Conservation (phyloP, 2,888 invertebrate genomes). For the Chymomyza amoena region DNA sequence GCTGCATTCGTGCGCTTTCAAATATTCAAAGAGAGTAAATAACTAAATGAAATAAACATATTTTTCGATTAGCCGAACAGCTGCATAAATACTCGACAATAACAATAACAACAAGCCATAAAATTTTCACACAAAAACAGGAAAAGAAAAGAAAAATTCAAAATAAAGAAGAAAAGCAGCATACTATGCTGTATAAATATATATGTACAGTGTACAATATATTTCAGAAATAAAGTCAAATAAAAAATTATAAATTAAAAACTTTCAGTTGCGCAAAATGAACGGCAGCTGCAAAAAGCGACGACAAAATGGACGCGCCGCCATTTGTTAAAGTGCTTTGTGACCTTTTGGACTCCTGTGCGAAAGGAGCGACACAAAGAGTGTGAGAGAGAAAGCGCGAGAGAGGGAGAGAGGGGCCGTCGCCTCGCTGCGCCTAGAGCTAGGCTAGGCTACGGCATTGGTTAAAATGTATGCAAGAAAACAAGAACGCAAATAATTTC, state of each 20-base stretch:
- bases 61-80: slow-evolving; percentile 33
- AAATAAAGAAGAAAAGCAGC: no score
- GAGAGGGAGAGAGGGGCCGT: background rate
- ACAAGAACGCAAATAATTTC: slow-evolving; percentile 59
- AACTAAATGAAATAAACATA: background rate
- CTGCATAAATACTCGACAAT: slow-evolving; percentile 22
- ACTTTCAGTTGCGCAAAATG: slow-evolving; percentile 10
- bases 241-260: background rate
- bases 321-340: background rate
- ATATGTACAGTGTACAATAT: slow-evolving; percentile 16
- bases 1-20: background rate
- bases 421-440: background rate
- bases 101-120: background rate
- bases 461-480: slow-evolving; percentile 23
- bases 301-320: background rate
- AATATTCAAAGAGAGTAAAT: background rate
- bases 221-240: slow-evolving; percentile 11
- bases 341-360: background rate
- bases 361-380: no score
- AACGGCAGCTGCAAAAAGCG: slow-evolving; percentile 4
- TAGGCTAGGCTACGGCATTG: background rate
- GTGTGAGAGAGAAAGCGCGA: no score
- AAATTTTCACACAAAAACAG: background rate
- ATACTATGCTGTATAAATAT: no score
- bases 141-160: background rate